Evolutionary conservation across 2,113 vertebrate genomes (phyloP).

Genomic region (Nibea coibor): DNA sequence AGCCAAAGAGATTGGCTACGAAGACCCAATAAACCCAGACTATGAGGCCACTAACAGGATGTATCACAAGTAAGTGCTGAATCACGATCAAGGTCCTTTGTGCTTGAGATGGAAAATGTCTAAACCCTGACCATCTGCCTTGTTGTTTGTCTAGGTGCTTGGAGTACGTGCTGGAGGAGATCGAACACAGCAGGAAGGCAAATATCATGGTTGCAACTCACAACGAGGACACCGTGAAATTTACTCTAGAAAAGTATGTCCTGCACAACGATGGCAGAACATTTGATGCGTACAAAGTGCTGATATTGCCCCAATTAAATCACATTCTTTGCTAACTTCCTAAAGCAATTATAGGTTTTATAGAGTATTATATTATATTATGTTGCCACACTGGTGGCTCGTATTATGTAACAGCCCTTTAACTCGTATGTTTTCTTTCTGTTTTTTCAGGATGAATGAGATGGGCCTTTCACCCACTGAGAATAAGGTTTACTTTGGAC

Average conservation of each 20-base stretch:
- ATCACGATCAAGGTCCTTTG: background rate
- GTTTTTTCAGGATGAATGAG: conserved; percentile 89
- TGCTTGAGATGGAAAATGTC: background rate
- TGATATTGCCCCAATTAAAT: conserved; percentile 19
- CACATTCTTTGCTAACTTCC: background rate
- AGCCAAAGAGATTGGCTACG: conserved; percentile 88
- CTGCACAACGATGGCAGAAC: background rate
- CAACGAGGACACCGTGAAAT: conserved; percentile 91
- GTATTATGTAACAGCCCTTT: conserved; percentile 32
- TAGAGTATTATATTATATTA: background rate
- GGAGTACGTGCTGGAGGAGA: conserved; percentile 91
- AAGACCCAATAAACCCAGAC: conserved; percentile 92
- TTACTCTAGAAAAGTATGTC: conserved; percentile 87
- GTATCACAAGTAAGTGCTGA: conserved; percentile 84
- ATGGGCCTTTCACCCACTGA: conserved; percentile 88
- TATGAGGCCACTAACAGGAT: conserved; percentile 91
- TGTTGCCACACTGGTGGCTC: background rate
- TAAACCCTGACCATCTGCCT: conserved; percentile 9
- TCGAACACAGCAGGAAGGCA: conserved; percentile 83
- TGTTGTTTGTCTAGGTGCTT: conserved; percentile 86
- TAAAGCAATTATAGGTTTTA: conserved; percentile 13
- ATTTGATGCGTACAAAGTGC: background rate
- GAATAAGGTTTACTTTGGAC: conserved; percentile 94
- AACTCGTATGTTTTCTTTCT: background rate
- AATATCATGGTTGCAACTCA: conserved; percentile 95